Conservation (phyloP, 2,113 vertebrate genomes). For the Phaethornis superciliosus region DNA sequence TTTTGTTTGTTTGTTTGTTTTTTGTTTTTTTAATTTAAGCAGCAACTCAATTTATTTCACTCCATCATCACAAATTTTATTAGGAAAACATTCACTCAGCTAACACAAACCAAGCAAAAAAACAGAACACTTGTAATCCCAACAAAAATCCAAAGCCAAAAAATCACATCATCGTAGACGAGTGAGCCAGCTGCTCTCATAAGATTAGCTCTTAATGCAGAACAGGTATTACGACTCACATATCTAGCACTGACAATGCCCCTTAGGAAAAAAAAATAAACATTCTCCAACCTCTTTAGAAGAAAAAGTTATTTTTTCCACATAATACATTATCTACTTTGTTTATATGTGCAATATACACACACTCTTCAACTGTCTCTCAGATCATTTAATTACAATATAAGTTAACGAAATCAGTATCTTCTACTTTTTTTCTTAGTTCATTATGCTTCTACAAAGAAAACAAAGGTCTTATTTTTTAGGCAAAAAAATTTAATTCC, state of each 20-base stretch:
- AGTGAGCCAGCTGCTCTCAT: background rate
- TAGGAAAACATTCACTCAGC: background rate
- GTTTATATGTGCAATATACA: background rate
- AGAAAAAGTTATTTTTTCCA: background rate
- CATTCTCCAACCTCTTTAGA: background rate
- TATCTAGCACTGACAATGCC: background rate
- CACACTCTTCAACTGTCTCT: background rate
- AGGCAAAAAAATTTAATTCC: background rate
- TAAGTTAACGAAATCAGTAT: background rate
- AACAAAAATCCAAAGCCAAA: background rate
- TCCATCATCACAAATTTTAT: background rate
- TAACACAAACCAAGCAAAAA: background rate
- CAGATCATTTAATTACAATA: background rate
- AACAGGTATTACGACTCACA: background rate
- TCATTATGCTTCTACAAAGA: background rate
- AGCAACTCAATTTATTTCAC: background rate
- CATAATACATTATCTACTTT: background rate
- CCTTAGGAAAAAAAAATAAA: background rate
- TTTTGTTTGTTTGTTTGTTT: no score
- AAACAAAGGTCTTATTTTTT: background rate
- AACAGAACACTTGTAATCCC: background rate
- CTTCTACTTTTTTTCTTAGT: background rate
- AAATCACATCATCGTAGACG: background rate
- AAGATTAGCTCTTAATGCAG: background rate
- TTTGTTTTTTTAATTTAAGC: background rate